phyloP scores from a whole-genome alignment of 2,113 vertebrate species.

The Oreochromis aureus region DNA sequence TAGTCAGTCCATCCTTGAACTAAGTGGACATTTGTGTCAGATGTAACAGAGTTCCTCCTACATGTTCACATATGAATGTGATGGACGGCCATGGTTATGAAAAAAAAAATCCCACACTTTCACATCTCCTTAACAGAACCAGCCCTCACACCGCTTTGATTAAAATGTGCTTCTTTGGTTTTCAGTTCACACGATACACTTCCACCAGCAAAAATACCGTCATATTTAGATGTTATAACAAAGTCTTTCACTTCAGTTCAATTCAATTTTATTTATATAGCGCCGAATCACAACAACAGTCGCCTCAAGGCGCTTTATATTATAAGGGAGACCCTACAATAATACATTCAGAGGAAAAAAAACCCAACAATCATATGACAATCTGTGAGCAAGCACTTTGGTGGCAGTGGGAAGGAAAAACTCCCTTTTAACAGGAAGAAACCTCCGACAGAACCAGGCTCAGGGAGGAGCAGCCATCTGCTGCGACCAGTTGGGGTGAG shows the following conservation, averaged over 20 bases:
- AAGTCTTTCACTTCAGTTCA: background rate
- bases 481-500: background rate
- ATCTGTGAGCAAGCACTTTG: accelerated
- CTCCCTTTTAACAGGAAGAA: background rate
- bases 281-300: background rate
- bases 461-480: background rate
- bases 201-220: accelerated
- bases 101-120: background rate
- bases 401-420: background rate
- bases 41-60: background rate
- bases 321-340: background rate
- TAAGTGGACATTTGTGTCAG: background rate
- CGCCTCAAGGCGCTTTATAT: accelerated
- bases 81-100: background rate
- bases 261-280: background rate
- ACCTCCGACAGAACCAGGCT: background rate
- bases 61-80: background rate
- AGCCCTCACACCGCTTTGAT: background rate
- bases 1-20: background rate
- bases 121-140: background rate
- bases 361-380: accelerated
- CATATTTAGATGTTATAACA: background rate
- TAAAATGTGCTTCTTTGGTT: background rate
- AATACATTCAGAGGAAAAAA: background rate
- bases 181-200: background rate